Evolutionary conservation across 2,888 invertebrate species (phyloP).

Genomic region (Xanthorhoe designata): DNA sequence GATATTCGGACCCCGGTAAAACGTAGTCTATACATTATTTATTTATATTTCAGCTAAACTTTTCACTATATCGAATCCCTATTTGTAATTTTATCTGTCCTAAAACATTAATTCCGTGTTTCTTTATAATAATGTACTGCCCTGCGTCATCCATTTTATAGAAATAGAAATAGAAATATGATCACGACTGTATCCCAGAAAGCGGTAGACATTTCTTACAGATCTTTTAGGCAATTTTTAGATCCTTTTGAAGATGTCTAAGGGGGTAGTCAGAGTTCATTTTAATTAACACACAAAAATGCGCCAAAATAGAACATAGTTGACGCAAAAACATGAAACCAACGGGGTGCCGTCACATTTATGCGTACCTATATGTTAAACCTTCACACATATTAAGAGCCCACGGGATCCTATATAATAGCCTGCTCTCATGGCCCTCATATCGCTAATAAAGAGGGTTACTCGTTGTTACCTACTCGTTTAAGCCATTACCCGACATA

Average conservation of each 20-base stretch:
- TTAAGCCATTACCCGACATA: constrained; percentile 15
- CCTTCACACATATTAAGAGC: constrained; percentile 13
- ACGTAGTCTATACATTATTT: not conserved
- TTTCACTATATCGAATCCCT: no score
- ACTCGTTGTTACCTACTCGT: constrained; percentile 15
- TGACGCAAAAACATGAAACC: not conserved
- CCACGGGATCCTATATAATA: constrained; percentile 18
- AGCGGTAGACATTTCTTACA: no score
- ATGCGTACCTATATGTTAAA: not conserved
- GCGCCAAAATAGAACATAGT: not conserved
- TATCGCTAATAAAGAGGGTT: constrained; percentile 27
- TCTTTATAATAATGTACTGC: not conserved
- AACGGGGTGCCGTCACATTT: not conserved
- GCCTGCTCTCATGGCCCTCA: constrained; percentile 18
- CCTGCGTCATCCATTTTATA: no score
- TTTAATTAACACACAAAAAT: no score
- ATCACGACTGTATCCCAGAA: no score
- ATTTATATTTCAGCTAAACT: not conserved
- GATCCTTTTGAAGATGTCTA: no score
- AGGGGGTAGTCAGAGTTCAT: no score
- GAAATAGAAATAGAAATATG: no score
- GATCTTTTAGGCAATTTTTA: no score
- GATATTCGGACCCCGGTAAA: not conserved
- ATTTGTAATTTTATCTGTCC: no score
- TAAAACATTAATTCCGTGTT: not conserved